Evolutionary conservation across 1,140 invertebrate genomes (phyloP).

Genomic region (Drosophila takahashii): DNA sequence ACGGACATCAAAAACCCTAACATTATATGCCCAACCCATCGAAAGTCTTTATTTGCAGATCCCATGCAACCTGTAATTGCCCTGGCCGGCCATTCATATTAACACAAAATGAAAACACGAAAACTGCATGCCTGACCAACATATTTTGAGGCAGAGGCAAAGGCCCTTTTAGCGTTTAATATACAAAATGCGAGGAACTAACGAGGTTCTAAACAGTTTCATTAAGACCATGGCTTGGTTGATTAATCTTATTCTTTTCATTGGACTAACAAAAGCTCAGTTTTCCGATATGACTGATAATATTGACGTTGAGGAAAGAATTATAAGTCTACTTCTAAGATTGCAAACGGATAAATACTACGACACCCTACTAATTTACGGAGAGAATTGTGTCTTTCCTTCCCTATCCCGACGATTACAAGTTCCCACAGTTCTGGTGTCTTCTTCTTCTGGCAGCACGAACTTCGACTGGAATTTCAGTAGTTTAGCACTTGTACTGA

Average conservation of each 20-base stretch:
- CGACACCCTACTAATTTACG: constrained; percentile 45
- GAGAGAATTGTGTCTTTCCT: constrained; percentile 35
- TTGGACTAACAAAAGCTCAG: constrained; percentile 1
- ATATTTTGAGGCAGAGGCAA: not conserved
- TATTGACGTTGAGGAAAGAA: not conserved
- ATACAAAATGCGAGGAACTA: constrained; percentile 12
- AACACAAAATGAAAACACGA: not conserved
- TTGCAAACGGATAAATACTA: constrained; percentile 34
- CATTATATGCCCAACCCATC: not conserved
- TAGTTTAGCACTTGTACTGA: constrained; percentile 32
- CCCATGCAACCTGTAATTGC: not conserved
- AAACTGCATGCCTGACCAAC: not conserved
- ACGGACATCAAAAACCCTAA: not conserved
- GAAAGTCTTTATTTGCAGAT: not conserved
- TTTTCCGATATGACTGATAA: not conserved
- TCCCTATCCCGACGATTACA: constrained; percentile 9
- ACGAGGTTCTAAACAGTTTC: constrained; percentile 7
- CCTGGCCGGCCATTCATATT: not conserved
- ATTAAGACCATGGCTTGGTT: constrained; percentile 12
- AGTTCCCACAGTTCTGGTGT: constrained; percentile 25
- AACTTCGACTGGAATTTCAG: constrained; percentile 42
- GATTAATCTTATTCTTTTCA: constrained; percentile 3
- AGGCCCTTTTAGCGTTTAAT: too few species aligned
- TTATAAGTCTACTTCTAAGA: constrained; percentile 18
- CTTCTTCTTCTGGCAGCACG: constrained; percentile 30